These are phyloP conservation scores for Silurus aristotelis DNA, from an alignment of 2,797 vertebrate species.

Conservation along the genomic window DNA sequence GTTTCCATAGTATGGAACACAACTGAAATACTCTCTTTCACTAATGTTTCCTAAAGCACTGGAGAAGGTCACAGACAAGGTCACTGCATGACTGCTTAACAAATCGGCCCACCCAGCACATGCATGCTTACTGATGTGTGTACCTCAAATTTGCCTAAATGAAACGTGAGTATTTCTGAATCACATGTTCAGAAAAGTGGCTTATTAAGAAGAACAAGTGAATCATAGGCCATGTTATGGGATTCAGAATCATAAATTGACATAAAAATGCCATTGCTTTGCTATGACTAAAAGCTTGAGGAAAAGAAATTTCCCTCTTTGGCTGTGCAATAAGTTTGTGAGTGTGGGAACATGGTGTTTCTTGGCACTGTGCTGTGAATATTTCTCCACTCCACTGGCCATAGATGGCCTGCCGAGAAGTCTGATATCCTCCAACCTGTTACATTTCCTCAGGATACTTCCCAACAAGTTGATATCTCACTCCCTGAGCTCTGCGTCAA, in stretches of 20 bases:
- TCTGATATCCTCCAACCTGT: conserved; percentile 66
- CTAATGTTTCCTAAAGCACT: conserved; percentile 54
- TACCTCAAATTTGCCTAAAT: conserved; percentile 34
- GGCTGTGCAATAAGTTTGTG: conserved; percentile 26
- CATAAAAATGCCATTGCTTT: conserved; percentile 5
- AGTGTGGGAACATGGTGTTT: conserved; percentile 57
- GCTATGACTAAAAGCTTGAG: background rate
- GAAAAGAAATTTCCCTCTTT: conserved; percentile 35
- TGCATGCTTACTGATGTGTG: conserved; percentile 21
- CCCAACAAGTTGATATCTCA: conserved; percentile 63
- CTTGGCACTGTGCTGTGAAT: conserved; percentile 58
- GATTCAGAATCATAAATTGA: background rate
- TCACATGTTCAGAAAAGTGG: conserved; percentile 8
- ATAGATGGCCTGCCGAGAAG: conserved; percentile 69
- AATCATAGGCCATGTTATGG: background rate
- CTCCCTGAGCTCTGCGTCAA: conserved; percentile 64
- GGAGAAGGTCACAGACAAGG: conserved; percentile 52
- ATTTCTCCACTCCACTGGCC: conserved; percentile 62
- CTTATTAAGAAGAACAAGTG: background rate
- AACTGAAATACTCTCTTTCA: conserved; percentile 40
- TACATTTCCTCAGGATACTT: conserved; percentile 69
- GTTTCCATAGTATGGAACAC: background rate
- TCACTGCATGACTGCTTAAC: conserved; percentile 35
- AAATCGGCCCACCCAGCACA: conserved; percentile 37
- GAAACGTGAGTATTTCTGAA: conserved; percentile 24